phyloP scores from a whole-genome alignment of 53 echinoderm and acorn worm species.

The Mesocentrotus franciscanus region DNA sequence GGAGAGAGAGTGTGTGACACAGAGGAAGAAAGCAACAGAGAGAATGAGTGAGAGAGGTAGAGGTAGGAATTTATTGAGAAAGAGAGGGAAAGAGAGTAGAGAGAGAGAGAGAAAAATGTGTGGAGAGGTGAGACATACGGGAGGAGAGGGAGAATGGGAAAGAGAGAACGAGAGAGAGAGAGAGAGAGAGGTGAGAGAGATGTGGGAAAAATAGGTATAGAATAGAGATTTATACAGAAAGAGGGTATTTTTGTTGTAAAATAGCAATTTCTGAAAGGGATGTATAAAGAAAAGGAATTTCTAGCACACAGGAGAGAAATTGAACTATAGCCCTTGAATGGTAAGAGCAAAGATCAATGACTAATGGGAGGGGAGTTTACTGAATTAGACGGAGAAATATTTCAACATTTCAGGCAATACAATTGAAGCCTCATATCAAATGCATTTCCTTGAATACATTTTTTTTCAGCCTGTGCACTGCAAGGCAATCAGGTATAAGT shows the following conservation, averaged over 20 bases:
- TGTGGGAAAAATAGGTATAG: background rate
- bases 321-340: no score
- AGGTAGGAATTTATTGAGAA: background rate
- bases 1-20: background rate
- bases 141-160: background rate
- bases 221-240: background rate
- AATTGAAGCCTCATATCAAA: background rate
- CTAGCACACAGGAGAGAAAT: no score
- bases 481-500: background rate
- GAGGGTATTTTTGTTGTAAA: no score
- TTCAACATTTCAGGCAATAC: background rate
- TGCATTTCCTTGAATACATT: background rate
- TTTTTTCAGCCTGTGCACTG: background rate
- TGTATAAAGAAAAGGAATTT: background rate
- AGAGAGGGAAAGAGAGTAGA: background rate
- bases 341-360: no score
- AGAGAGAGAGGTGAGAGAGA: background rate
- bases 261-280: background rate
- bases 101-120: background rate
- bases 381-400: background rate
- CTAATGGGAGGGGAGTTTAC: no score
- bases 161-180: background rate
- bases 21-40: background rate
- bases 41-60: background rate
- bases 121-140: background rate